These are phyloP conservation scores for Tinea trinotella DNA, from an alignment of 2,888 invertebrate genomes.

Conservation along the genomic window DNA sequence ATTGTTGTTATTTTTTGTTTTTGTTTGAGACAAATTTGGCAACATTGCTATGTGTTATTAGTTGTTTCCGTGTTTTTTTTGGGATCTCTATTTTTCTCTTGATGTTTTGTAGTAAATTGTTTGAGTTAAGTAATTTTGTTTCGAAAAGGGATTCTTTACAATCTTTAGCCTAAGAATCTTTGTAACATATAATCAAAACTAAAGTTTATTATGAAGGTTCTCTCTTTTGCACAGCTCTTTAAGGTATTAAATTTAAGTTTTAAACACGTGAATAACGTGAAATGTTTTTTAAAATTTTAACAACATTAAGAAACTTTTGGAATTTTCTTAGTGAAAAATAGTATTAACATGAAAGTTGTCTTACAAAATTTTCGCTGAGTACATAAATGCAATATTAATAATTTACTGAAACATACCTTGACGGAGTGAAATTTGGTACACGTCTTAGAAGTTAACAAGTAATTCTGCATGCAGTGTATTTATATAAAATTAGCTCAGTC, in stretches of 20 bases:
- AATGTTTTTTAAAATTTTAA: neutral
- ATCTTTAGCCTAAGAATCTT: neutral
- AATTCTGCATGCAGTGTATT: slow-evolving; percentile 14
- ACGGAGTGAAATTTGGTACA: neutral
- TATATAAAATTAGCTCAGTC: slow-evolving; percentile 5
- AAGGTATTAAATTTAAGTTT: neutral
- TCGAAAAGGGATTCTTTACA: neutral
- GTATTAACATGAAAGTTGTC: too few relatives aligned
- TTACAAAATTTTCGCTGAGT: too few relatives aligned
- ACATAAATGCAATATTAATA: too few relatives aligned
- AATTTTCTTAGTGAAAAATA: too few relatives aligned
- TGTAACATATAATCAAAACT: neutral
- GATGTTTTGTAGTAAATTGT: neutral
- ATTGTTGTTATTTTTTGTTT: slow-evolving; percentile 21
- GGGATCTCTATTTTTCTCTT: neutral
- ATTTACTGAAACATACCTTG: neutral
- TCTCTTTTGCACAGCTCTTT: neutral
- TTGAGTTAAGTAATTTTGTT: slow-evolving; percentile 9
- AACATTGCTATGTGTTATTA: neutral
- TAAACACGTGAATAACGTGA: slow-evolving; percentile 1
- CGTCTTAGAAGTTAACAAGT: slow-evolving; percentile 1
- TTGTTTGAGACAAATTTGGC: slow-evolving; percentile 18
- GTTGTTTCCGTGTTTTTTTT: slow-evolving; percentile 1
- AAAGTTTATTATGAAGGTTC: neutral
- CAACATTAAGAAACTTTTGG: neutral